Base-by-base conservation (phyloP, 2,888 invertebrate species). In the Hemicrepidius hirtus region DNA sequence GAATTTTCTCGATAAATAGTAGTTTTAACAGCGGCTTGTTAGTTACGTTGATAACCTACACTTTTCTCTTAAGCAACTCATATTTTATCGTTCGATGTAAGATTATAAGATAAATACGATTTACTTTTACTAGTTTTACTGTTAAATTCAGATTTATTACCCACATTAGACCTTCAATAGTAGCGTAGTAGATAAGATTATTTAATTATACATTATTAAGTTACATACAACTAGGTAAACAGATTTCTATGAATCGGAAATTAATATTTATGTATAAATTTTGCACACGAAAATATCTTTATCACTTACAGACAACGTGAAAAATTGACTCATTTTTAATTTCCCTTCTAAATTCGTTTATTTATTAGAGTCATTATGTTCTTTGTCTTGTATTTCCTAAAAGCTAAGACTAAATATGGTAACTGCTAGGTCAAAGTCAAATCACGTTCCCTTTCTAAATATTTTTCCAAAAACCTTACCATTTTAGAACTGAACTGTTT, bases 81-180 rank as follows among this genome's bases (percentile, higher is more conserved):
- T 46, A 46, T 4, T 16, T 46, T 46, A 16, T 46, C 18, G 7
- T 46, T 46, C 46, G 1, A 3, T 4, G 4, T 13, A 12, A 50
- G 53, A 10, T 16, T 35, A 35, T 35, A 21, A 64, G 10, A 16
- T 18, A 20, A 9, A 59, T 46, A 46, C 60, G 16, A 50, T 62
- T 50, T 62, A 62, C 68, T 68, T 62, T 68, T 68, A 68, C 70
- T 49, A 64, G 64, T 46, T 64, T 68, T 64, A 57, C 64, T 40
- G 70, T 40, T 64, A 70, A 70, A 16, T 12, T n/a, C 53, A 62
- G 60, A 62, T 64, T 70, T 64, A 37, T 70, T 70, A 70, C 70
- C 28, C 55, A 57, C 35, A n/a, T 70, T 35, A 70, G 64, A 70
- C 70, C 70, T 70, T 70, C 64, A 32, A 28, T 44, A 55, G 28